Base-by-base conservation (phyloP, 2,797 vertebrate genomes). In the Picus viridis region DNA sequence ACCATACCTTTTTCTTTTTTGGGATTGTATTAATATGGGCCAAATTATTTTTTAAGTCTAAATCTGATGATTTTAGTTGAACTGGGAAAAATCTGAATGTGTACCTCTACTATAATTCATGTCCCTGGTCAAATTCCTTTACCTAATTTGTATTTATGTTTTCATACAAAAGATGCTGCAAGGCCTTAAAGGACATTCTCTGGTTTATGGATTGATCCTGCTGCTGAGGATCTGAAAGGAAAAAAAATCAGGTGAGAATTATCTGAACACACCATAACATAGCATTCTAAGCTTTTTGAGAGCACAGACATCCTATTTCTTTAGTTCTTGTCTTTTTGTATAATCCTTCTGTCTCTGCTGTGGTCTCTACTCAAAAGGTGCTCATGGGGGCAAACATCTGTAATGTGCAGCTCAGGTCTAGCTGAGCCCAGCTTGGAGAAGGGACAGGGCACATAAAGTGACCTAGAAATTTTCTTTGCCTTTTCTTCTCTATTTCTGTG, bases 1-100 rank as follows among this genome's bases (percentile, higher is more conserved):
- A 82, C 72, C 30, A 8, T 62, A 30, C 62, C 26, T 91, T 94
- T 92, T 90, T 88, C 72, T 49, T 49, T 49, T 49, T 49, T 49
- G 17, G 85, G 88, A 88, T 81, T 84, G 59, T 77, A 91, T 86
- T 91, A 92, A 81, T 89, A 53, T 7, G 24, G 59, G 24, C 51
- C 29, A 88, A 89, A 88, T 89, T 65, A 79, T 91, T 95, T 43
- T 95, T 86, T 57, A 77, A 87, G 76, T 89, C 61, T 77, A 65
- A 65, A 80, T 76, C 36, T 86, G 41, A 71, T 94, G 83, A 93
- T 93, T 94, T 74, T 86, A 91, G 74, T 88, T 93, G 89, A 95
- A 73, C 70, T 82, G 72, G 64, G 49, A 36, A 43, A 79, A 67
- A 41, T 65, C 53, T 86, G 64, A 88, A 75, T 73, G 39, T n/a